phyloP scores from a whole-genome alignment of 2,888 invertebrate genomes.

The Argyresthia albistria region DNA sequence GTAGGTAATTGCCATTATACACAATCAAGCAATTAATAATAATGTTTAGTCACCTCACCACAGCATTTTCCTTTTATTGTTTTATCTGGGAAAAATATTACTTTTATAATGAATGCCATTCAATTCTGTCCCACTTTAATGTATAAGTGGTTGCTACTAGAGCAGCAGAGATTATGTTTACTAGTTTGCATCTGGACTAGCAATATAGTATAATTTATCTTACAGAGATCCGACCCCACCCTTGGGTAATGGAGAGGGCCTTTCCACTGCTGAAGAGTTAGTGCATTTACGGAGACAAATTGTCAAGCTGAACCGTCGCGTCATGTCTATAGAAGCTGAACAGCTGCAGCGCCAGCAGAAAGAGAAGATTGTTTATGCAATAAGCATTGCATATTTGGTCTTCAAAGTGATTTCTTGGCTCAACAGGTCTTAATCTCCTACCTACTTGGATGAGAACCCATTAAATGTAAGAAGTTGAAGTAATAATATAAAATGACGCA shows the following conservation, averaged over 20 bases:
- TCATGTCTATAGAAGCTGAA: constrained; percentile 90
- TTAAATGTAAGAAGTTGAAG: constrained; percentile 47
- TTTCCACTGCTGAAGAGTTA: constrained; percentile 83
- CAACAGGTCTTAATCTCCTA: constrained; percentile 46
- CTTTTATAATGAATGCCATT: too few relatives aligned
- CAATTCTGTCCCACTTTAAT: too few relatives aligned
- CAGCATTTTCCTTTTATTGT: too few relatives aligned
- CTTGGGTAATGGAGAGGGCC: constrained; percentile 74
- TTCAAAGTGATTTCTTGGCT: constrained; percentile 90
- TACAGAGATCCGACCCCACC: constrained; percentile 79
- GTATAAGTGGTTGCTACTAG: too few relatives aligned
- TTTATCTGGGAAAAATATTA: too few relatives aligned
- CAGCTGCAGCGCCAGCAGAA: constrained; percentile 87
- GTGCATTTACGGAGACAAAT: constrained; percentile 88
- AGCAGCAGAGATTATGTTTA: too few relatives aligned
- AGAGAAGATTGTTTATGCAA: constrained; percentile 87
- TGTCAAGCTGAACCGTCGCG: constrained; percentile 88
- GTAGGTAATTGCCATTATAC: too few relatives aligned
- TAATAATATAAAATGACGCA: constrained; percentile 17
- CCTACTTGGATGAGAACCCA: constrained; percentile 15
- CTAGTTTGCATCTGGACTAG: too few relatives aligned
- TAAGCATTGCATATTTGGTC: constrained; percentile 88
- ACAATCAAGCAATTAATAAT: too few relatives aligned
- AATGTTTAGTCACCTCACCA: too few relatives aligned
- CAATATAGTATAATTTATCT: too few relatives aligned